Evolutionary conservation across 2,797 vertebrate species (phyloP).

Genomic region (Glossophaga mutica): DNA sequence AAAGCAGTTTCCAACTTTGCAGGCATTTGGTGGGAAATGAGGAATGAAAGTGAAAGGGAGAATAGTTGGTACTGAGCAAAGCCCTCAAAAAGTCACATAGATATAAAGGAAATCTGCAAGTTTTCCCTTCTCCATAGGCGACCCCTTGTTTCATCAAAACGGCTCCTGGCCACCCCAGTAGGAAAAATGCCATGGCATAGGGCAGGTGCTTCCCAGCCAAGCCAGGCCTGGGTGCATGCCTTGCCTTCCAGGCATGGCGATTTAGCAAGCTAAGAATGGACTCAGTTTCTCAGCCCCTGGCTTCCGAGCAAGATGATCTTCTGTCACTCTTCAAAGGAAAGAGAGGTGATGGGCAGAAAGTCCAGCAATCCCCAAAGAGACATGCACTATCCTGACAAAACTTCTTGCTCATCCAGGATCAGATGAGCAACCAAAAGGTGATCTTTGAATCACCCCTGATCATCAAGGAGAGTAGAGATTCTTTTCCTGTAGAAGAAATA

Average conservation of each 20-base stretch:
- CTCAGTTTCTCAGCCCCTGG: background rate
- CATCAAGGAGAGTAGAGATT: background rate
- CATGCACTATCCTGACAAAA: rapidly evolving
- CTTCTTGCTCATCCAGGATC: background rate
- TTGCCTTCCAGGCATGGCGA: rapidly evolving
- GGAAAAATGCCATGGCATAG: background rate
- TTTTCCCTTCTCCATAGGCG: background rate
- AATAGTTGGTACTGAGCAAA: background rate
- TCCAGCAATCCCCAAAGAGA: background rate
- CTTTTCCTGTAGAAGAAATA: background rate
- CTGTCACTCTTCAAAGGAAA: background rate
- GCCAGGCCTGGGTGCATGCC: background rate
- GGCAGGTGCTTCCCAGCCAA: background rate
- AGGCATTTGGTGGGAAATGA: background rate
- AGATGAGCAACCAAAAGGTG: background rate
- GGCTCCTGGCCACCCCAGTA: background rate
- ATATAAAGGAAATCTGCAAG: background rate
- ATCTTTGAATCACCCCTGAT: background rate
- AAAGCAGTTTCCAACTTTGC: rapidly evolving
- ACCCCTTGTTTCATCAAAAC: background rate
- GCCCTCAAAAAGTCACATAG: background rate
- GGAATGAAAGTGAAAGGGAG: background rate
- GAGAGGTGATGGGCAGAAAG: background rate
- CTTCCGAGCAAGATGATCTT: background rate
- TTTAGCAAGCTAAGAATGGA: background rate